Evolutionary conservation across 2,113 vertebrate genomes (phyloP), one percentile per base, ranked within the genome.

Genomic region (Callospermophilus lateralis): DNA sequence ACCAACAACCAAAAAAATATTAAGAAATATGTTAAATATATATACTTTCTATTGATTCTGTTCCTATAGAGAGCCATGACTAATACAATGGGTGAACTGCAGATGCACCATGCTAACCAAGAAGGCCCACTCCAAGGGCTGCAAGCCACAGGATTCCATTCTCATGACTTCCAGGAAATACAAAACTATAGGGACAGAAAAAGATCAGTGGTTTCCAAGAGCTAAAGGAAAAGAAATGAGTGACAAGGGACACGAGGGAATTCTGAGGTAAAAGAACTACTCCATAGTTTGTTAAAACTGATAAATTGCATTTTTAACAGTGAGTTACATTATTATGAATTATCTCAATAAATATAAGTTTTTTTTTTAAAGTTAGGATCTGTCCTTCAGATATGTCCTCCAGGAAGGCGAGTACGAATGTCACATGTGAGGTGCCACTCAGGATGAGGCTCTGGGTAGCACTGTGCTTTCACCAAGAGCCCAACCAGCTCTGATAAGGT

Each of bases 371-470:
- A 45, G 45, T 45, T 1, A 45, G 1, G 55, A 51, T 61, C 28
- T 22, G 45, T n/a, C 61, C 37, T 55, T 68, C 32, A 58, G 26
- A 19, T 19, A 28, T 1, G 7, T 70, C 80, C 6, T 67, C 67
- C 70, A 63, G 42, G 39, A 86, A 72, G 81, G 48, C 15, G 15
- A 48, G 32, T 30, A 0, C 1, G 3, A 8, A 37, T 8, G 39
- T 22, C 22, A 74, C 9, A 1, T 0, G 11, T 67, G 55, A 42
- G 48, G 61, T 67, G 37, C 72, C 79, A 67, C 1, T 65, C 48
- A 30, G 16, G 28, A 42, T 0, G 8, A 3, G 51, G 7, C 22
- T 26, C 28, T 39, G 4, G 1, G 28, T 12, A 0, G 8, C 45
- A 20, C 67, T 67, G 11, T 28, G 51, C 79, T 30, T 8, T 8